Evolutionary conservation across 2,888 invertebrate genomes (phyloP).

Genomic region (Ectropis crepuscularia): DNA sequence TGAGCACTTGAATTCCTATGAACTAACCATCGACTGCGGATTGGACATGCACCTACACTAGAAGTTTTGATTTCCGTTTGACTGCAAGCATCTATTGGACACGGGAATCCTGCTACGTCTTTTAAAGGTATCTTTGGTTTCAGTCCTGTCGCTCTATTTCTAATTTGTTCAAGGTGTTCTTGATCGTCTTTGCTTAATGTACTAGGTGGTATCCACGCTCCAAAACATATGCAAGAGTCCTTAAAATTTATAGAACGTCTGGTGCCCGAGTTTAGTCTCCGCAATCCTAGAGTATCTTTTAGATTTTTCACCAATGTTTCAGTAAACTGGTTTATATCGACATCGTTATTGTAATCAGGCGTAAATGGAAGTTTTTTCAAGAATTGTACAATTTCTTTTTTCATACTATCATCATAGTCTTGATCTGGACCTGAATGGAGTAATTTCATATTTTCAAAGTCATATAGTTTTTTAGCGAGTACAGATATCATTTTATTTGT

Average conservation of each 20-base stretch:
- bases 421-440: conserved; percentile 19
- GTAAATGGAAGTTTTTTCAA: conserved; percentile 52
- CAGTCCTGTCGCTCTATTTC: conserved; percentile 40
- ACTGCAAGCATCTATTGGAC: conserved; percentile 45
- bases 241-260: conserved; percentile 29
- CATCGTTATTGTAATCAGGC: conserved; percentile 25
- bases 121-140: conserved; percentile 30
- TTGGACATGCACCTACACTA: not conserved
- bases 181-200: conserved; percentile 53
- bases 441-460: conserved; percentile 54
- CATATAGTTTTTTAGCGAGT: conserved; percentile 55
- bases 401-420: conserved; percentile 43
- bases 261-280: conserved; percentile 44
- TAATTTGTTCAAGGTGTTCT: conserved; percentile 53
- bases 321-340: conserved; percentile 36
- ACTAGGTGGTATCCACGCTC: conserved; percentile 43
- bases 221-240: conserved; percentile 1
- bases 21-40: not conserved
- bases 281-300: conserved; percentile 45
- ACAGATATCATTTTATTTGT: conserved; percentile 53
- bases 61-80: conserved; percentile 48
- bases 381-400: conserved; percentile 54
- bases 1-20: conserved; percentile 25
- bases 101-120: conserved; percentile 44
- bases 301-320: conserved; percentile 50